Evolutionary conservation across 2,888 invertebrate species (phyloP).

Genomic region (Melanargia galathea): DNA sequence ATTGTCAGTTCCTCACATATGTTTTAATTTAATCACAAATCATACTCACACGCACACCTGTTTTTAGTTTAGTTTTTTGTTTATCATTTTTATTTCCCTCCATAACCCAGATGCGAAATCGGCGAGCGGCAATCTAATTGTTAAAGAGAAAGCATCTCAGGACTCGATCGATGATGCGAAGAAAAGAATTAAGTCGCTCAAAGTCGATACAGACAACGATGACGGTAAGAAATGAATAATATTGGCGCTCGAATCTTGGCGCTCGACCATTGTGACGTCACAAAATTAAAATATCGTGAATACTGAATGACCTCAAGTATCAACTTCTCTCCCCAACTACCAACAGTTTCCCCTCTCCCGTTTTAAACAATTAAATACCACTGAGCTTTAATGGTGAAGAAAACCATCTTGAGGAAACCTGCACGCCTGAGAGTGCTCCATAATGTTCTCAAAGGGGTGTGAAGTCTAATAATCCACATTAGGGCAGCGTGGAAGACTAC

Average conservation of each 20-base stretch:
- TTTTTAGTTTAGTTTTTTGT: conserved; percentile 45
- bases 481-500: too few relatives aligned
- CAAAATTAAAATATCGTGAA: too few relatives aligned
- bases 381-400: too few relatives aligned
- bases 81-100: conserved; percentile 42
- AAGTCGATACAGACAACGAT: conserved; percentile 75
- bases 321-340: too few relatives aligned
- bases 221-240: conserved; percentile 67
- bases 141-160: conserved; percentile 63
- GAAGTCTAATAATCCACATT: too few relatives aligned
- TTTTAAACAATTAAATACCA: too few relatives aligned
- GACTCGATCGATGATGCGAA: conserved; percentile 74
- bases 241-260: not conserved
- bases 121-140: conserved; percentile 59
- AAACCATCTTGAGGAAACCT: too few relatives aligned
- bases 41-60: not conserved
- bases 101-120: conserved; percentile 56
- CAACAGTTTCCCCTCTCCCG: too few relatives aligned
- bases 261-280: not conserved
- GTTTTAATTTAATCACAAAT: not conserved
- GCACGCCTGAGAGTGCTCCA: too few relatives aligned
- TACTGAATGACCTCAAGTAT: too few relatives aligned
- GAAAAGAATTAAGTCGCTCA: conserved; percentile 73
- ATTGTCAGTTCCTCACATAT: not conserved
- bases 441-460: too few relatives aligned